Evolutionary conservation across 2,797 vertebrate genomes (phyloP).

Genomic region (Mus caroli): DNA sequence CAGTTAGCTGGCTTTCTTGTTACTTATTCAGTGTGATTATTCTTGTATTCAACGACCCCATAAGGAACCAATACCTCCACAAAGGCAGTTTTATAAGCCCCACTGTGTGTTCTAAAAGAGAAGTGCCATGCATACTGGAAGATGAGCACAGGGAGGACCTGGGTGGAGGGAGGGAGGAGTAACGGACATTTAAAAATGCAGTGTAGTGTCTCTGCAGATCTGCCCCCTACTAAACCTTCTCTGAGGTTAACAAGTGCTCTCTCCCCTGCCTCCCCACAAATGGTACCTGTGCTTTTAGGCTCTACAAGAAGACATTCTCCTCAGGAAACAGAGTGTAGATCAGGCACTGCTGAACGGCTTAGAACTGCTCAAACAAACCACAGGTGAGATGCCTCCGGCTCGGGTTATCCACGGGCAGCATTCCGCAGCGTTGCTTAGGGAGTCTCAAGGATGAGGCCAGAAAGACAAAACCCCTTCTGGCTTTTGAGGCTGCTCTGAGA

Average conservation of each 20-base stretch:
- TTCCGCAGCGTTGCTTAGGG: conserved; percentile 10
- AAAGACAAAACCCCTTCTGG: conserved; percentile 34
- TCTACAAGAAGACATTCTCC: conserved; percentile 95
- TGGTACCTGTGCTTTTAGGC: conserved; percentile 88
- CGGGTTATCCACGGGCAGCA: background rate
- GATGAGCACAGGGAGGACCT: background rate
- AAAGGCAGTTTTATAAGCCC: background rate
- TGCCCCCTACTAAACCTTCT: background rate
- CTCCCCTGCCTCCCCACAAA: conserved; percentile 20
- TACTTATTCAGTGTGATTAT: conserved; percentile 39
- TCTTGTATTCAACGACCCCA: background rate
- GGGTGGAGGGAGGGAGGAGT: background rate
- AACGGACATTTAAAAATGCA: background rate
- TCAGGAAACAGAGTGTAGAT: conserved; percentile 95
- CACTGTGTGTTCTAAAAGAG: background rate
- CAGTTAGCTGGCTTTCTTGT: background rate
- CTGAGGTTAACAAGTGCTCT: conserved; percentile 33
- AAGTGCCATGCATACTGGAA: background rate
- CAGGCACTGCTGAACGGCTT: conserved; percentile 96
- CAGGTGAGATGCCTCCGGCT: conserved; percentile 90
- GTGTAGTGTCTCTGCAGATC: background rate
- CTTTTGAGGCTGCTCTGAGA: conserved; percentile 47
- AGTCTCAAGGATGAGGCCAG: background rate
- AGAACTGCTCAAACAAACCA: conserved; percentile 98
- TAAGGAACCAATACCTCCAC: background rate